phyloP scores from a whole-genome alignment of 53 echinoderm and acorn worm genomes.

The Zoroaster sp. region DNA sequence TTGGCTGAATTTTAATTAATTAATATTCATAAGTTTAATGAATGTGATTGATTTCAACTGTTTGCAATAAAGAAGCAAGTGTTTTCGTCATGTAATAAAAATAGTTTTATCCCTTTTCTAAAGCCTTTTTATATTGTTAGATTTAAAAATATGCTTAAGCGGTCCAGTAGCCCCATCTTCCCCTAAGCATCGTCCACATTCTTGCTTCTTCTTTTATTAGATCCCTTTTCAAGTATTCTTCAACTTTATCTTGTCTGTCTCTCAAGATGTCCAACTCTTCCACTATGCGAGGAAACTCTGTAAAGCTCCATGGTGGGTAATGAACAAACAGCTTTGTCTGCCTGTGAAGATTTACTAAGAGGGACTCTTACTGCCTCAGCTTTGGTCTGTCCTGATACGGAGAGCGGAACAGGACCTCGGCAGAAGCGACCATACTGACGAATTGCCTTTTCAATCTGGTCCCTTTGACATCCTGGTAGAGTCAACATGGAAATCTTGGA shows the following conservation, averaged over 20 bases:
- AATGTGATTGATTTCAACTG: too few species aligned
- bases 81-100: too few species aligned
- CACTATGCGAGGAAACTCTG: not conserved
- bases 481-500: constrained; percentile 1
- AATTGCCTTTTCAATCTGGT: not conserved
- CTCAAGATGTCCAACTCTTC: not conserved
- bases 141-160: too few species aligned
- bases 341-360: not conserved
- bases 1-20: too few species aligned
- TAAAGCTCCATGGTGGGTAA: not conserved
- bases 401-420: not conserved
- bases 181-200: not conserved
- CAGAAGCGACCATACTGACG: not conserved
- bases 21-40: too few species aligned
- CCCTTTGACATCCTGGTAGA: not conserved
- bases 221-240: not conserved
- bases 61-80: too few species aligned
- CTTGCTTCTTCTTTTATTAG: not conserved
- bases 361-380: not conserved
- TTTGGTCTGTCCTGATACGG: not conserved
- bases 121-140: too few species aligned
- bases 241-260: not conserved
- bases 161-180: not conserved
- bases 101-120: too few species aligned
- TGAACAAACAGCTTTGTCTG: not conserved